Conservation (phyloP, 2,113 vertebrate species). For the Elephas maximus region DNA sequence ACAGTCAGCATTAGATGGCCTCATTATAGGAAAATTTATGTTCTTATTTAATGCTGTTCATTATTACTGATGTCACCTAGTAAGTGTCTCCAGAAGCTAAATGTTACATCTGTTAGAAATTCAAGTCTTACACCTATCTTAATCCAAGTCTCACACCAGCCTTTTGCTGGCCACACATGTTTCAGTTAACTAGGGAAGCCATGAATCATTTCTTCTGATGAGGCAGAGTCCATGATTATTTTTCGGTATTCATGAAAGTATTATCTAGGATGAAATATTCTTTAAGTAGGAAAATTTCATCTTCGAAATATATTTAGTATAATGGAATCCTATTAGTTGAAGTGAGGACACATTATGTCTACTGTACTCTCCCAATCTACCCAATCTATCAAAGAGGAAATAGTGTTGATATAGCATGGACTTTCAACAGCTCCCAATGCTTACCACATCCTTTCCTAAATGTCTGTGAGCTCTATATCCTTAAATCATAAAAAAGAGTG, state of each 20-base stretch:
- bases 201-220: neutral
- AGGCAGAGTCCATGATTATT: neutral
- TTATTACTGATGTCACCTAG: constrained; percentile 39
- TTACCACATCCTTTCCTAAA: neutral
- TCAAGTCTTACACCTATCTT: neutral
- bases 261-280: constrained; percentile 50
- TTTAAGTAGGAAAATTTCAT: neutral
- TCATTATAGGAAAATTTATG: constrained; percentile 49
- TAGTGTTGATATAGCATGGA: neutral
- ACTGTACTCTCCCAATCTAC: neutral
- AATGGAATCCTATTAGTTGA: neutral
- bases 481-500: neutral
- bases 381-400: neutral
- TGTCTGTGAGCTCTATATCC: neutral
- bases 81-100: constrained; percentile 40
- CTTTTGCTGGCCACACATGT: neutral
- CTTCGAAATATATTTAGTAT: constrained; percentile 36
- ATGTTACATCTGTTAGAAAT: constrained; percentile 41
- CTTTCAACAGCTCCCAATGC: neutral
- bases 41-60: constrained; percentile 44
- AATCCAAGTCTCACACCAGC: constrained; percentile 6
- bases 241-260: constrained; percentile 6
- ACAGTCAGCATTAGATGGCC: neutral
- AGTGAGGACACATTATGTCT: neutral
- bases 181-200: constrained; percentile 32